A percentile compares a stretch with the other conserved stretches of the same genome.
Evolutionary conservation across 1,140 invertebrate species (phyloP).

Genomic region (Drosophila virilis): DNA sequence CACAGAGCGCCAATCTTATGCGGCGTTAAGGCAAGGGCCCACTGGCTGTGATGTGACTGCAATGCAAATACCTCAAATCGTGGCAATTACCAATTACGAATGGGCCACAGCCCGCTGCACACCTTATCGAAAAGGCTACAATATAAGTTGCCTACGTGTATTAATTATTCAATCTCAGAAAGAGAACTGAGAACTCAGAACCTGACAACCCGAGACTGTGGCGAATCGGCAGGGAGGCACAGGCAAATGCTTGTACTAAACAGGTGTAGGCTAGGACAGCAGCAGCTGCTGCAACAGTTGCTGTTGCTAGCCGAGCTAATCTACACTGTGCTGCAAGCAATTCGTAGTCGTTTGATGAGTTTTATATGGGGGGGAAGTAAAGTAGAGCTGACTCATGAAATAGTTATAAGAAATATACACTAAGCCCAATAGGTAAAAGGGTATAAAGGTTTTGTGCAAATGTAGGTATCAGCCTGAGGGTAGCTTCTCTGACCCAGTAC

Average conservation of each 20-base stretch:
- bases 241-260: slow-evolving; percentile 8
- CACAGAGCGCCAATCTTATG: slow-evolving; percentile 7
- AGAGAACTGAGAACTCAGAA: slow-evolving; percentile 16
- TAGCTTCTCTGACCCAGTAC: too few relatives aligned
- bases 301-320: slow-evolving; percentile 39
- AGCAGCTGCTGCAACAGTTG: slow-evolving; percentile 22
- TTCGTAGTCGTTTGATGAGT: too few relatives aligned
- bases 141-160: slow-evolving; percentile 66
- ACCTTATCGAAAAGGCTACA: slow-evolving; percentile 33
- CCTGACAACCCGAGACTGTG: background rate
- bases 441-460: too few relatives aligned
- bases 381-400: too few relatives aligned
- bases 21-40: slow-evolving; percentile 46
- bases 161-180: slow-evolving; percentile 61
- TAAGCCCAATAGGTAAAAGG: too few relatives aligned
- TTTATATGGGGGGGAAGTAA: too few relatives aligned
- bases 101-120: slow-evolving; percentile 19
- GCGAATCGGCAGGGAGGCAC: background rate
- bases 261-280: slow-evolving; percentile 56
- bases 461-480: too few relatives aligned
- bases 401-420: too few relatives aligned
- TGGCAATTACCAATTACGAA: slow-evolving; percentile 73
- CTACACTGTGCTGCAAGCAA: slow-evolving; percentile 49
- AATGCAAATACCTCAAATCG: slow-evolving; percentile 69
- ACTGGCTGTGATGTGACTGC: slow-evolving; percentile 8